Base-by-base conservation (phyloP, 2,113 vertebrate genomes). In the Xenus cinereus region DNA sequence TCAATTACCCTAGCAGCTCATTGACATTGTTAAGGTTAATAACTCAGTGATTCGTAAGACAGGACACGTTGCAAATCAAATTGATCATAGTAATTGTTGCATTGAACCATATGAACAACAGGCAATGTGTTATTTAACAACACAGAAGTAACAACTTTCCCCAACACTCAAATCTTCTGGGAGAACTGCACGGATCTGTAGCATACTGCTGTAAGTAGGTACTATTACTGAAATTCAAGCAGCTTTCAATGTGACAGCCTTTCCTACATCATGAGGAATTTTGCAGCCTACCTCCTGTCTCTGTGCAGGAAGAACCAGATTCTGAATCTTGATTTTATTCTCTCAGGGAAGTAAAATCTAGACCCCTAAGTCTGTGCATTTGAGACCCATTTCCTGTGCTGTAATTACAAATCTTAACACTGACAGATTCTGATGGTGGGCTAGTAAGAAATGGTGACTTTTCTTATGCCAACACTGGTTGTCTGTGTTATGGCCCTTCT, bases 21-120 rank as follows among this genome's bases (percentile, higher is more conserved):
- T 84, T 94, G 97, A 96, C 93, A 87, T 82, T 89, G 95, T 88
- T 96, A 39, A 96, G 95, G 91, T 95, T 97, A 96, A 95, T 96
- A 90, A 93, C 71, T 66, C 10, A 2, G 48, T 54, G 80, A 89
- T 96, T 84, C 86, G 19, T 90, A 12, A 95, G 90, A 93, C 89
- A 77, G 90, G 82, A 33, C 78, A 59, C n/a, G 3, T 41, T 43
- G 12, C 54, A 83, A 95, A 87, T 71, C 79, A 54, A 56, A 4
- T 35, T 85, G 93, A 84, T 96, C 56, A 67, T 71, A 73, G 64
- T 67, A 79, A 84, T 84, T 77, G 84, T 48, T 60, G 74, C 69
- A 53, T 41, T 5, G 19, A 91, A 84, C 30, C 60, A 11, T 28
- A 27, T 2, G 41, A 94, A 45, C 68, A 79, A 91, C 12, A n/a